phyloP scores from a whole-genome alignment of 2,888 invertebrate species.

The Temnothorax rugatulus region DNA sequence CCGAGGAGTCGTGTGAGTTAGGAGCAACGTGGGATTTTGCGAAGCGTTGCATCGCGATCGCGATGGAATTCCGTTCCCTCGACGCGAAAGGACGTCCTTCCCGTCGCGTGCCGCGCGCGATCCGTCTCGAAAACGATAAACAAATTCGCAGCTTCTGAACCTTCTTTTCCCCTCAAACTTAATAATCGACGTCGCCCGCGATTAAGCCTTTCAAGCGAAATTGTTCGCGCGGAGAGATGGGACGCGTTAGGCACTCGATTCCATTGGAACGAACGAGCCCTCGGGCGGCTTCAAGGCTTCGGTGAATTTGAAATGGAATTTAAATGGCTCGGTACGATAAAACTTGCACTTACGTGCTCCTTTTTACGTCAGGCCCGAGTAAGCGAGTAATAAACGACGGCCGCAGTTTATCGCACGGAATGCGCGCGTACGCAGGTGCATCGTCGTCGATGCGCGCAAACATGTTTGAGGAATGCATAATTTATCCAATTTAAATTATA shows the following conservation, averaged over 20 bases:
- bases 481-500: conserved; percentile 52
- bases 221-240: neutral
- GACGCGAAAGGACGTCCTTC: neutral
- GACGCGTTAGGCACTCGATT: neutral
- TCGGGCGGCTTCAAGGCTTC: conserved; percentile 19
- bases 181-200: neutral
- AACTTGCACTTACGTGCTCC: conserved; percentile 6
- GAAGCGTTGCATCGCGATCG: conserved; percentile 13
- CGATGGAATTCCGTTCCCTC: conserved; percentile 46
- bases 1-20: conserved; percentile 42
- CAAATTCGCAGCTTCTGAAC: neutral
- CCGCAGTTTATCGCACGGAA: conserved; percentile 42
- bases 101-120: conserved; percentile 13
- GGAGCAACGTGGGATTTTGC: conserved; percentile 46
- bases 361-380: conserved; percentile 41
- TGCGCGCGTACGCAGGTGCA: conserved; percentile 48
- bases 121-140: neutral
- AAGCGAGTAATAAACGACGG: conserved; percentile 31
- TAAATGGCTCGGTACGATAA: conserved; percentile 19
- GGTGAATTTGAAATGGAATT: conserved; percentile 52
- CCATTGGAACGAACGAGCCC: neutral
- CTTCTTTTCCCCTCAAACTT: neutral
- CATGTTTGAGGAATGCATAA: conserved; percentile 51
- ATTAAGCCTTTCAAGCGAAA: neutral
- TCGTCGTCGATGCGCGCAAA: conserved; percentile 40